Conservation (phyloP, 2,113 vertebrate genomes). For the Indri indri region DNA sequence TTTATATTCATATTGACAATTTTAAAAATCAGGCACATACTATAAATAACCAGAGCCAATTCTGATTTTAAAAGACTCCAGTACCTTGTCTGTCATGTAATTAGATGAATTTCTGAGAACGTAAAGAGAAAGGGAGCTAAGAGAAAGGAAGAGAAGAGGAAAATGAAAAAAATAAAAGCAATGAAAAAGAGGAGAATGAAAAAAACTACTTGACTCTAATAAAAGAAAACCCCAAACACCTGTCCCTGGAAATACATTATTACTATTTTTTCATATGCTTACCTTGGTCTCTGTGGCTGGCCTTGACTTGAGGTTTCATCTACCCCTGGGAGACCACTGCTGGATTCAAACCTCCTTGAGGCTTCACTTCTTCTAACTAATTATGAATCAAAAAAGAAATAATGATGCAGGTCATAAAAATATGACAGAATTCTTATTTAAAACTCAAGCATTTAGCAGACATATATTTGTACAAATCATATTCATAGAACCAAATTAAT, state of each 20-base stretch:
- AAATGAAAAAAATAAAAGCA: not conserved
- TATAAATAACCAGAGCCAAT: slow-evolving; percentile 7
- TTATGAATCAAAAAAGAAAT: slow-evolving; percentile 67
- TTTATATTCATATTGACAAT: not conserved
- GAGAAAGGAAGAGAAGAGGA: slow-evolving; percentile 57
- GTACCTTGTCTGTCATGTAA: not conserved
- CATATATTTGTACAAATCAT: not conserved
- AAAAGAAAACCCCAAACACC: not conserved
- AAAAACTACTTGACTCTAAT: not conserved
- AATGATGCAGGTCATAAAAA: slow-evolving; percentile 46
- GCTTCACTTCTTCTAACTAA: slow-evolving; percentile 85
- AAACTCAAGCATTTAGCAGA: slow-evolving; percentile 47
- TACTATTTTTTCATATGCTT: slow-evolving; percentile 52
- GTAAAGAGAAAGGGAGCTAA: slow-evolving; percentile 55
- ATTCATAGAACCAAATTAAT: not conserved
- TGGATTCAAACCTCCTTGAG: slow-evolving; percentile 84
- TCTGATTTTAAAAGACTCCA: slow-evolving; percentile 14
- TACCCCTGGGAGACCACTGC: slow-evolving; percentile 69
- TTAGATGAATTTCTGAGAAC: slow-evolving; percentile 42
- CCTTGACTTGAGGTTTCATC: slow-evolving; percentile 81
- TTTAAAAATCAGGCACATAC: slow-evolving; percentile 31
- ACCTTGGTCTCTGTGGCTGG: slow-evolving; percentile 84
- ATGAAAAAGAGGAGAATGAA: no score
- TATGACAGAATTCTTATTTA: not conserved
- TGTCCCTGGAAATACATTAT: not conserved